Conservation (phyloP, 2,888 invertebrate genomes). For the Andrena haemorrhoa region DNA sequence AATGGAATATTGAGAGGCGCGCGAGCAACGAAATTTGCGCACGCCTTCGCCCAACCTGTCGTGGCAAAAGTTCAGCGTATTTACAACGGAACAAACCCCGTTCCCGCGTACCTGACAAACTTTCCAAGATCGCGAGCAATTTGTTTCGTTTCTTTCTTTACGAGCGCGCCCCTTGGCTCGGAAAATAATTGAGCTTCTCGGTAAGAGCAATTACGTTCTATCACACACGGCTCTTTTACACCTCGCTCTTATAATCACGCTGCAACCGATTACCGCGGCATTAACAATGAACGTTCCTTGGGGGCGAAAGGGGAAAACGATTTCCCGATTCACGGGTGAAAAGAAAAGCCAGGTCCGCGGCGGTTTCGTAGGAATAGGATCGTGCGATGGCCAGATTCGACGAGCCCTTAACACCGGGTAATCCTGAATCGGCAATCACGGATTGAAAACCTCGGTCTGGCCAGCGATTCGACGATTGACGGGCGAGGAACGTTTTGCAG, state of each 20-base stretch:
- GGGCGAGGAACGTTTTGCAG: conserved; percentile 36
- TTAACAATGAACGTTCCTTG: too few species aligned
- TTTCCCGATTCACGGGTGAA: conserved; percentile 15
- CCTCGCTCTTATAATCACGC: background rate
- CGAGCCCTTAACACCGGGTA: conserved; percentile 64
- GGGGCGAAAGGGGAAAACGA: conserved; percentile 5
- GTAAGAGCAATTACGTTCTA: conserved; percentile 7
- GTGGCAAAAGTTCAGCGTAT: conserved; percentile 25
- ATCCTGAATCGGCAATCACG: conserved; percentile 70
- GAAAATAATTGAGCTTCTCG: conserved; percentile 18
- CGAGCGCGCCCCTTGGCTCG: background rate
- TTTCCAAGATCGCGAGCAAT: background rate
- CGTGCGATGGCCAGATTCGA: conserved; percentile 43
- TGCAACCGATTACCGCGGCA: too few species aligned
- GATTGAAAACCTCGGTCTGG: conserved; percentile 54
- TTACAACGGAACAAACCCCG: background rate
- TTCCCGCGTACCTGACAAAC: background rate
- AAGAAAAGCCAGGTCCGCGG: conserved; percentile 34
- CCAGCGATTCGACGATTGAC: conserved; percentile 59
- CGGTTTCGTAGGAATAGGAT: conserved; percentile 31
- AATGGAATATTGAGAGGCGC: conserved; percentile 66
- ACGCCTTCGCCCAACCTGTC: conserved; percentile 19
- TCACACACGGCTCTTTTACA: background rate
- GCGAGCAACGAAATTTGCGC: conserved; percentile 48
- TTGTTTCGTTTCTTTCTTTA: background rate